Base-by-base conservation (phyloP, 1,140 invertebrate species). In the Diuraphis noxia region DNA sequence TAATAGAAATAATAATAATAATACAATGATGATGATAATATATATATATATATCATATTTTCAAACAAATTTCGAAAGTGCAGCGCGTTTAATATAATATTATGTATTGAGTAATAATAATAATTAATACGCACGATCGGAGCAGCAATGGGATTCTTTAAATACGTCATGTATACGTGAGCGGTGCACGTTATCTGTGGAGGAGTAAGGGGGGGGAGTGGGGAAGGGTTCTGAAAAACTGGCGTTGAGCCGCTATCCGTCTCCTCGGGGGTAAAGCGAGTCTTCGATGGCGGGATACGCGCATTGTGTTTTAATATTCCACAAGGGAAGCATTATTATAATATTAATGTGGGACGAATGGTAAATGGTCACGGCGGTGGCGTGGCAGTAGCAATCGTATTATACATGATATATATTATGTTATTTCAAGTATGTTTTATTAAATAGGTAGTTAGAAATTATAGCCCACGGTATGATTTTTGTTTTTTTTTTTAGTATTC, bases 221-320 rank as follows among this genome's bases (percentile, higher is more conserved):
- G 17, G 8, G 40, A 25, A n/a, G 82, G 82, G 82, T 43, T 34
- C 40, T 19, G 7, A 85, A 17, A n/a, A 25, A n/a, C 13, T 8
- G 25, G 40, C 81, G 79, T 13, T 2, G 81, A 7, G 81, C 9
- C 9, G 81, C 77, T 38, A 10, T n/a, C 23, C 79, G 36, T 81
- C 23, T 81, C 79, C 56, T 63, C 56, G 56, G 56, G 56, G 56
- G 56, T 30, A 23, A 21, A 23, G 13, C 43, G 9, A 43, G 34
- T 38, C 34, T 30, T 38, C 34, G 36, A 19, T 38, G 21, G 77
- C 38, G 25, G n/a, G n/a, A 49, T 49, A 46, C 82, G 13, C 41
- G 41, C 43, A 41, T 49, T 86, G 21, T 25, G 34, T 86, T 52
- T 49, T 86, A 86, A 86, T 86, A 86, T 86, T 86, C 43, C 85